Evolutionary conservation across 2,888 invertebrate genomes (phyloP).

Genomic region (Drosophila maculinotata): DNA sequence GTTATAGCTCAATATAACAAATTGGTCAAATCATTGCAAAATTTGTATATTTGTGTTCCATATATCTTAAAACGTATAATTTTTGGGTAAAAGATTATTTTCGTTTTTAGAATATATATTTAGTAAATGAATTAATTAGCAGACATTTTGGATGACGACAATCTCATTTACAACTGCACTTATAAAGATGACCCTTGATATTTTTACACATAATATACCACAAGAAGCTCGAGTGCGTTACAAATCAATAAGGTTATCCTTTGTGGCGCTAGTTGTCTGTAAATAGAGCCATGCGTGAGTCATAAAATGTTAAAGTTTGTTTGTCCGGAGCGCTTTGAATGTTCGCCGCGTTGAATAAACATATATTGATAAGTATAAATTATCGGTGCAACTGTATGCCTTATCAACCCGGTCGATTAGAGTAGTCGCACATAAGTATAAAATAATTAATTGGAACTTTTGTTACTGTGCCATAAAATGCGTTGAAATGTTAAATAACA

Average conservation of each 20-base stretch:
- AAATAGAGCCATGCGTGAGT: conserved; percentile 34
- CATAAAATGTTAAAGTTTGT: conserved; percentile 37
- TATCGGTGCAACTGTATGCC: conserved; percentile 56
- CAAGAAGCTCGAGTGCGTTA: conserved; percentile 2
- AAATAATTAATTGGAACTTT: conserved; percentile 33
- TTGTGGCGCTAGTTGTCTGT: conserved; percentile 29
- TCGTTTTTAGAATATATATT: background rate
- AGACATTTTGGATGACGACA: conserved; percentile 22
- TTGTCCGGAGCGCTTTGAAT: conserved; percentile 30
- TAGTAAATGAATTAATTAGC: too few species aligned
- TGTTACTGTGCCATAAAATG: conserved; percentile 23
- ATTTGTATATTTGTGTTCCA: too few species aligned
- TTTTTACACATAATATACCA: background rate
- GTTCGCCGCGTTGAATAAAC: conserved; percentile 49
- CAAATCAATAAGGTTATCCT: conserved; percentile 49
- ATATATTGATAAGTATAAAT: conserved; percentile 50
- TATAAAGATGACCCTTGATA: conserved; percentile 6
- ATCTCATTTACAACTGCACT: background rate
- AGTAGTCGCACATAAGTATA: conserved; percentile 30
- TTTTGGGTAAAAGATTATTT: too few species aligned
- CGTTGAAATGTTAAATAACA: conserved; percentile 13
- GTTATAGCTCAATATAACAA: too few species aligned
- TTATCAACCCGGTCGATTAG: conserved; percentile 61
- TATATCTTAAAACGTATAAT: too few species aligned
- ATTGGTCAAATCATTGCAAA: too few species aligned